A percentile compares a stretch with the other conserved stretches of the same genome.
Evolutionary conservation across 2,113 vertebrate genomes (phyloP).

Genomic region (Columba livia): DNA sequence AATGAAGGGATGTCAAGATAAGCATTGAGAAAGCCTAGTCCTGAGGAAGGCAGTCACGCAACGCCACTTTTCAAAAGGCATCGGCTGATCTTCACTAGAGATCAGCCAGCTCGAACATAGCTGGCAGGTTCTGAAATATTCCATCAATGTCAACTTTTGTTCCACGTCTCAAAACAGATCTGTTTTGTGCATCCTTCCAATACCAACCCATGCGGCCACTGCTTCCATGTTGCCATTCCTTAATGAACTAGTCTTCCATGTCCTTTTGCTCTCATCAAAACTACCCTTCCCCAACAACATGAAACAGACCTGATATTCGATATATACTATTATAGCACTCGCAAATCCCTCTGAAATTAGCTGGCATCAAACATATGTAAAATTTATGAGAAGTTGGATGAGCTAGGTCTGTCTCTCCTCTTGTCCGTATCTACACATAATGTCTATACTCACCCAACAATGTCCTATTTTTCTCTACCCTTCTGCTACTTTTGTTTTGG

Average conservation of each 20-base stretch:
- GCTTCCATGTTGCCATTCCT: background rate
- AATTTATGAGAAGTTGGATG: background rate
- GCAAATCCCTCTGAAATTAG: background rate
- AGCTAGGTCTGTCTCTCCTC: background rate
- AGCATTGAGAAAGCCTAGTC: background rate
- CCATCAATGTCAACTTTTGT: background rate
- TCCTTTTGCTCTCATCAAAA: background rate
- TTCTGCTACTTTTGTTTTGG: background rate
- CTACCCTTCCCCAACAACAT: background rate
- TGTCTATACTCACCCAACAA: background rate
- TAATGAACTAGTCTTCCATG: background rate
- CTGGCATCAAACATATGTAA: background rate
- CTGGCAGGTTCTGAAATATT: background rate
- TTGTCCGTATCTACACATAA: rapidly evolving
- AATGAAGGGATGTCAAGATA: background rate
- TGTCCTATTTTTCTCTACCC: background rate
- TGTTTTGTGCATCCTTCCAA: background rate
- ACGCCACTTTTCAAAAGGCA: background rate
- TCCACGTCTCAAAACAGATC: background rate
- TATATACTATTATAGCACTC: background rate
- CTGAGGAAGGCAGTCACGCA: background rate
- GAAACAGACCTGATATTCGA: background rate
- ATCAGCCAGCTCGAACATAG: background rate
- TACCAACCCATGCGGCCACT: background rate
- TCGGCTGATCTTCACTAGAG: no score